These are phyloP conservation scores for Pogonomyrmex californicus DNA, from an alignment of 1,140 invertebrate species.

Conservation along the genomic window DNA sequence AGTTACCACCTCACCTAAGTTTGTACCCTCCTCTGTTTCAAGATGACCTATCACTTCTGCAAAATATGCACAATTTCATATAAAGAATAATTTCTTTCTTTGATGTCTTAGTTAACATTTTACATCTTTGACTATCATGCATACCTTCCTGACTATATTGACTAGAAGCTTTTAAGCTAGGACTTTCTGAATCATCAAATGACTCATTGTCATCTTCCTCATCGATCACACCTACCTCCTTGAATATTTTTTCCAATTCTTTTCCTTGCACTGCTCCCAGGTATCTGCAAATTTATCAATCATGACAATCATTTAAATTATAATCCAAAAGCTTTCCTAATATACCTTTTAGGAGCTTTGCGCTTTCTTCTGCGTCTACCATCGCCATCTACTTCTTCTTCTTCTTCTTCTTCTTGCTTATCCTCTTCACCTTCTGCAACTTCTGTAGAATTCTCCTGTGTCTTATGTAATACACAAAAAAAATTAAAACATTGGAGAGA, in stretches of 20 bases:
- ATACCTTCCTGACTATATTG: conserved; percentile 83
- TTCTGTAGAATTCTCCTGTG: conserved; percentile 79
- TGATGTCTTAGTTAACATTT: conserved; percentile 1
- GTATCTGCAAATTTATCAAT: conserved; percentile 85
- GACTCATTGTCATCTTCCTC: conserved; percentile 86
- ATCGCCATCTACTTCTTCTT: conserved; percentile 87
- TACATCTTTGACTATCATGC: not conserved
- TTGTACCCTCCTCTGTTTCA: conserved; percentile 88
- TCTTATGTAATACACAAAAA: conserved; percentile 63
- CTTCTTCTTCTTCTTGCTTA: conserved; percentile 84
- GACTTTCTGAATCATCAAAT: conserved; percentile 73
- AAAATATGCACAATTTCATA: conserved; percentile 30
- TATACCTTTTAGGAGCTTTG: conserved; percentile 89
- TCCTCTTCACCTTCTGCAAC: conserved; percentile 83
- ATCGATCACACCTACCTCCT: conserved; percentile 91
- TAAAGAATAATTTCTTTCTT: not conserved
- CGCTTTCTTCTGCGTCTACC: conserved; percentile 88
- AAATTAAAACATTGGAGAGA: conserved; percentile 18
- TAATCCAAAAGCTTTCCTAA: not conserved
- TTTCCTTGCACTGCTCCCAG: conserved; percentile 91
- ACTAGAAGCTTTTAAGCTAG: conserved; percentile 67
- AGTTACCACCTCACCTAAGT: conserved; percentile 89
- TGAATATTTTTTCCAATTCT: conserved; percentile 91
- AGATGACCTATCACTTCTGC: conserved; percentile 90
- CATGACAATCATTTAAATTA: conserved; percentile 39